Percentiles rank a stretch among this genome's conserved stretches.
These are phyloP conservation scores for Tenualosa ilisha DNA, from an alignment of 2,797 vertebrate species.

Conservation along the genomic window DNA sequence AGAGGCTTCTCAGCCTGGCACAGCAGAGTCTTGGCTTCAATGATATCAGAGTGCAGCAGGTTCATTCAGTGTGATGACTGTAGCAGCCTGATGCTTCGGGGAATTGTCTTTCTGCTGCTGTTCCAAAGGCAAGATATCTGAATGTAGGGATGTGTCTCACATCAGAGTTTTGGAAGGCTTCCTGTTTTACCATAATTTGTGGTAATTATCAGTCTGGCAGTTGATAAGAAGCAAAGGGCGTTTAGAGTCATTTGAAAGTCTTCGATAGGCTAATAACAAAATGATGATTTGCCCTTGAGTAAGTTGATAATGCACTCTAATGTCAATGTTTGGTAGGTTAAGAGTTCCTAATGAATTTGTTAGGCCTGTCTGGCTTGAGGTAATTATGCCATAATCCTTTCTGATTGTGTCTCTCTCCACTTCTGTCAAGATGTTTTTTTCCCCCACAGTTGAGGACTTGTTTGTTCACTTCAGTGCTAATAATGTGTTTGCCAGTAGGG, in stretches of 20 bases:
- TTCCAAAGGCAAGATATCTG: neutral
- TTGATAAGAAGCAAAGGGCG: neutral
- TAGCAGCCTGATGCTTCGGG: neutral
- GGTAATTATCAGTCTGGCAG: neutral
- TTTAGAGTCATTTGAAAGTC: slow-evolving; percentile 31
- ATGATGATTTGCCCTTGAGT: slow-evolving; percentile 46
- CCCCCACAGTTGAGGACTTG: slow-evolving; percentile 47
- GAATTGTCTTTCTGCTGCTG: neutral
- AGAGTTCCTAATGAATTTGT: slow-evolving; percentile 53
- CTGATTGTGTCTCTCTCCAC: slow-evolving; percentile 57
- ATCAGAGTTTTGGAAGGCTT: neutral
- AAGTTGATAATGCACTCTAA: slow-evolving; percentile 35
- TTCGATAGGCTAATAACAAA: slow-evolving; percentile 45
- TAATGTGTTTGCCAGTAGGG: slow-evolving; percentile 48
- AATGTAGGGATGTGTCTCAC: neutral
- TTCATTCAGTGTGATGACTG: neutral
- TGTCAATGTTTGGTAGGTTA: slow-evolving; percentile 57
- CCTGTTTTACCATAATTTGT: neutral
- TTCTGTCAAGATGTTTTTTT: slow-evolving; percentile 52
- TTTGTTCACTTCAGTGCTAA: slow-evolving; percentile 55
- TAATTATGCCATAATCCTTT: slow-evolving; percentile 60
- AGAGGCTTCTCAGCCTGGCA: neutral
- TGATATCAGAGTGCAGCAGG: neutral
- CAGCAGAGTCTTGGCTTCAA: neutral
- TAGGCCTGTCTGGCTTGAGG: slow-evolving; percentile 43